phyloP scores from a whole-genome alignment of 2,113 vertebrate species.

The Takifugu flavidus region DNA sequence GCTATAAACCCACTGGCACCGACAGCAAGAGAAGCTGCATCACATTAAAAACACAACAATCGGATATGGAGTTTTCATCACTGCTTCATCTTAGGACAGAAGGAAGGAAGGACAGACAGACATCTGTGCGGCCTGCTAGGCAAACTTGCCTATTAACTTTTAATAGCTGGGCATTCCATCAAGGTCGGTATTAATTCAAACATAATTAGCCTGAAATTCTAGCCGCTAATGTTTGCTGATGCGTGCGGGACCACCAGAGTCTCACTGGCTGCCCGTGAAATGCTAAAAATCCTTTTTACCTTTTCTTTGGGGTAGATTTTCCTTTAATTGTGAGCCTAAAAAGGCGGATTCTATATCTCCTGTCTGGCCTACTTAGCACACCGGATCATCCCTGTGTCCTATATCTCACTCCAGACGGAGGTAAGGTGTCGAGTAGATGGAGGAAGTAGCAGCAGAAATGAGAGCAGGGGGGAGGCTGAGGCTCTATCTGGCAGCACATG shows the following conservation, averaged over 20 bases:
- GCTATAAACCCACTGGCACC: not conserved
- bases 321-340: slow-evolving; percentile 10
- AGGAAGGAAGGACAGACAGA: not conserved
- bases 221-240: not conserved
- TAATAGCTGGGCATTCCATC: not conserved
- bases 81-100: not conserved
- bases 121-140: not conserved
- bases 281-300: too few species aligned
- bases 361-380: slow-evolving; percentile 46
- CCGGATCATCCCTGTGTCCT: slow-evolving; percentile 27
- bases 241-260: too few species aligned
- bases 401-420: slow-evolving; percentile 33
- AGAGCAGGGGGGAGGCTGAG: slow-evolving; percentile 39
- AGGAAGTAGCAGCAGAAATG: slow-evolving; percentile 19
- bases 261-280: too few species aligned
- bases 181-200: not conserved
- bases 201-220: not conserved
- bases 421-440: slow-evolving; percentile 33
- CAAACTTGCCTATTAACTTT: not conserved
- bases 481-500: slow-evolving; percentile 28
- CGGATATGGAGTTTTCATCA: not conserved
- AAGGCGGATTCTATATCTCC: not conserved
- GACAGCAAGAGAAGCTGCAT: slow-evolving; percentile 13
- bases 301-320: not conserved
- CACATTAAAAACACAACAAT: slow-evolving; percentile 16